Evolutionary conservation across 2,888 invertebrate species (phyloP).

Genomic region (Neoaliturus tenellus): DNA sequence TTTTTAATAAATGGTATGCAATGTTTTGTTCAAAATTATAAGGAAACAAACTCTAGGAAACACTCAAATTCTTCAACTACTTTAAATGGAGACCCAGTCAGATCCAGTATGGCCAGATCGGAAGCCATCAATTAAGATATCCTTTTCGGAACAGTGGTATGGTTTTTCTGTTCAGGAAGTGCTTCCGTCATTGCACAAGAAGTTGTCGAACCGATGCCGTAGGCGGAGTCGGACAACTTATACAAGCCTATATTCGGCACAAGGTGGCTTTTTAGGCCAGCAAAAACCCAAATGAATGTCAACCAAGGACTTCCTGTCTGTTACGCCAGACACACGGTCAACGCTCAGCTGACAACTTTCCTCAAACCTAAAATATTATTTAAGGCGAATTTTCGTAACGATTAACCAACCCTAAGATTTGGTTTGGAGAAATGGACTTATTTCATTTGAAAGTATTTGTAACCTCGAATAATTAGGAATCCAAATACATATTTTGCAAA

Average conservation of each 20-base stretch:
- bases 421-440: too few relatives aligned
- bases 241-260: constrained; percentile 37
- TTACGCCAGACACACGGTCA: not conserved
- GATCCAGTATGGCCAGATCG: not conserved
- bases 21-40: too few relatives aligned
- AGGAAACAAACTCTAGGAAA: too few relatives aligned
- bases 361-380: not conserved
- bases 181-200: constrained; percentile 29
- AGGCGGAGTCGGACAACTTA: not conserved
- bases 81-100: too few relatives aligned
- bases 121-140: constrained; percentile 16
- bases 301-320: constrained; percentile 36
- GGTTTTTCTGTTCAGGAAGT: constrained; percentile 6
- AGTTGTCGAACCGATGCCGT: constrained; percentile 13
- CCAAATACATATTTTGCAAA: too few relatives aligned
- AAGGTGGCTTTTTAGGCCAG: constrained; percentile 38
- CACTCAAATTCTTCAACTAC: too few relatives aligned
- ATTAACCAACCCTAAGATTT: not conserved
- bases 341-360: not conserved
- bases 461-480: too few relatives aligned
- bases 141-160: not conserved
- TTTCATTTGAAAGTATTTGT: too few relatives aligned
- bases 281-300: constrained; percentile 44
- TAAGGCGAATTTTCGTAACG: not conserved
- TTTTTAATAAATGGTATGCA: too few relatives aligned